Evolutionary conservation across 2,888 invertebrate genomes (phyloP).

Genomic region (Pardosa pseudoannulata): DNA sequence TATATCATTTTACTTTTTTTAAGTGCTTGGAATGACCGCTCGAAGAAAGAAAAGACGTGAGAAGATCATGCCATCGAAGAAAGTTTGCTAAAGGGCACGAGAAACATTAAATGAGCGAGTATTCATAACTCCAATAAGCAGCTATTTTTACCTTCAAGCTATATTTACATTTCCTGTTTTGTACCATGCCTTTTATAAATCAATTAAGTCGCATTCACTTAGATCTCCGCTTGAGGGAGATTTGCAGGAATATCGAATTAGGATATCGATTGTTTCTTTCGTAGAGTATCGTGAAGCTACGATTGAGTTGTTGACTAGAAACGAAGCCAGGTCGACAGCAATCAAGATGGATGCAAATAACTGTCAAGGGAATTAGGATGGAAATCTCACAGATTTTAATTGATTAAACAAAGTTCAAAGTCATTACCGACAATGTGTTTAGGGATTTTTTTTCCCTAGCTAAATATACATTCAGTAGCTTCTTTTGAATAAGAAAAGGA

Average conservation of each 20-base stretch:
- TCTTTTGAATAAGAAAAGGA: no score
- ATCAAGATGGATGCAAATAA: background rate
- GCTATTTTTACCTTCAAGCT: background rate
- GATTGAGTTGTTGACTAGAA: background rate
- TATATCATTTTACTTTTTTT: no score
- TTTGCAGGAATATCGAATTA: background rate
- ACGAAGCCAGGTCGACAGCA: background rate
- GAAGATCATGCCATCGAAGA: background rate
- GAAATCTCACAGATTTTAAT: background rate
- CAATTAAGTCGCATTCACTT: background rate
- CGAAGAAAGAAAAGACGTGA: background rate
- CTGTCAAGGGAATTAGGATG: background rate
- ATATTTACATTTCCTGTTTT: conserved; percentile 21
- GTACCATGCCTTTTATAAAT: background rate
- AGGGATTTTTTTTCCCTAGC: no score
- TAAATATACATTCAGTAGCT: no score
- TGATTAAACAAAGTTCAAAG: background rate
- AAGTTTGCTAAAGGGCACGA: background rate
- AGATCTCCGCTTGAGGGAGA: background rate
- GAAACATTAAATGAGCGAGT: background rate
- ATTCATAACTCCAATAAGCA: background rate
- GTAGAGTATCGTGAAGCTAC: background rate
- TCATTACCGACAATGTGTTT: background rate
- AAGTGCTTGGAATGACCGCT: no score
- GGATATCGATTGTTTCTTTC: background rate